Evolutionary conservation across 1,140 invertebrate genomes (phyloP).

Genomic region (Heliothis virescens): DNA sequence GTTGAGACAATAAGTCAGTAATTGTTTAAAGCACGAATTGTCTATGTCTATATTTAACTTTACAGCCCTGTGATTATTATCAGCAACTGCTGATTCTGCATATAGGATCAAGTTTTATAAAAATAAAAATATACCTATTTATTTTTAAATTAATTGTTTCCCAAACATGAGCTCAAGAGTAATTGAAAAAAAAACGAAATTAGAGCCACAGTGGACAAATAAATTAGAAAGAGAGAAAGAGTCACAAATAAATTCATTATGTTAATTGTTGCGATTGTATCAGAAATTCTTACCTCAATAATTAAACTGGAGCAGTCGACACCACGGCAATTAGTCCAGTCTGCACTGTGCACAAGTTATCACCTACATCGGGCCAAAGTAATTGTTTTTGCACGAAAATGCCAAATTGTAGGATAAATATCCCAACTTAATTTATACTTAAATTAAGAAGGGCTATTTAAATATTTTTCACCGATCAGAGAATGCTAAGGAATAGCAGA

Average conservation of each 20-base stretch:
- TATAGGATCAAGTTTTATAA: too few species aligned
- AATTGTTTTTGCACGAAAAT: slow-evolving; percentile 65
- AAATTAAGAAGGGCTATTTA: background rate
- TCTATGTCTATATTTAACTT: slow-evolving; percentile 20
- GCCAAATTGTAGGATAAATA: slow-evolving; percentile 58
- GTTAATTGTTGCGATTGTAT: slow-evolving; percentile 50
- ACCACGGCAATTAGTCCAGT: slow-evolving; percentile 58
- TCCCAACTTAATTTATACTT: slow-evolving; percentile 43
- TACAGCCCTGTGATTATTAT: background rate
- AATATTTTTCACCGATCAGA: background rate
- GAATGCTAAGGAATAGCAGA: background rate
- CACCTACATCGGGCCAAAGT: slow-evolving; percentile 60
- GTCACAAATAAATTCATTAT: slow-evolving; percentile 42
- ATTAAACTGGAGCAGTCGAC: slow-evolving; percentile 57
- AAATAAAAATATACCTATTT: background rate
- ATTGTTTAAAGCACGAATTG: slow-evolving; percentile 24
- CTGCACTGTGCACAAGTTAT: slow-evolving; percentile 55
- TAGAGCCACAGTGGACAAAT: background rate
- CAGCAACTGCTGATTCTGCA: too few species aligned
- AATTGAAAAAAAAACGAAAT: background rate
- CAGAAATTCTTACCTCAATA: slow-evolving; percentile 55
- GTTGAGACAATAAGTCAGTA: slow-evolving; percentile 11
- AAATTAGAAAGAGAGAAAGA: slow-evolving; percentile 34
- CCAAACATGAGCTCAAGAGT: background rate
- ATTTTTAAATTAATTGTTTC: background rate